Evolutionary conservation across 2,113 vertebrate species (phyloP), one percentile per base, ranked within the genome.

Genomic region (Lepus timidus): DNA sequence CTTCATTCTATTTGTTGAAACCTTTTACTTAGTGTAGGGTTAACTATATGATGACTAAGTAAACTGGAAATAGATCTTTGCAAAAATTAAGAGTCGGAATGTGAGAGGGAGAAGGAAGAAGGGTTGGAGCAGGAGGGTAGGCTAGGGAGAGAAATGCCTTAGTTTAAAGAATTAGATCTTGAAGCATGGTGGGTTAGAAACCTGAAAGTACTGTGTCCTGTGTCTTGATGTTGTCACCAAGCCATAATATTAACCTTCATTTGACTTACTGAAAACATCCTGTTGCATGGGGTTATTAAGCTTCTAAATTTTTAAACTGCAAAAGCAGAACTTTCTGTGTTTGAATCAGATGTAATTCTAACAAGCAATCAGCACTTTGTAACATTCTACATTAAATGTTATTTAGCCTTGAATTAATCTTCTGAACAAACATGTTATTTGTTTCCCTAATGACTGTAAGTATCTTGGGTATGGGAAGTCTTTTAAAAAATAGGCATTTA

Each of bases 401-500:
- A 12, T 82, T 93, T 83, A 93, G 17, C 65, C 25, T 6, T 49
- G 1, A 78, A 86, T 79, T 83, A 95, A 89, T 74, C 90, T 85
- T 91, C 17, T 85, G 44, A 29, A 12, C 78, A 80, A 73, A 31
- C 10, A 79, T 12, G 3, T 44, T 44, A 44, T 33, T 6, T 73
- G 23, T 55, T 94, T 90, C 33, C 49, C 25, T 39, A 52, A 86
- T 76, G 16, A 85, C 6, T 85, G 6, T 67, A 80, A 70, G 39
- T 74, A 94, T 1, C 22, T 88, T 51, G n/a, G 87, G 83, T 36
- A 55, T 2, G 52, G 55, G 25, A 86, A 74, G 22, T 84, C 44
- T 93, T 90, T 93, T 84, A 85, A 75, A 83, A 94, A 84, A 55
- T 64, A 79, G 22, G 51, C 75, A 65, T 74, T 67, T 87, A 86